Base-by-base conservation (phyloP, 2,113 vertebrate genomes). In the Hoplias malabaricus region DNA sequence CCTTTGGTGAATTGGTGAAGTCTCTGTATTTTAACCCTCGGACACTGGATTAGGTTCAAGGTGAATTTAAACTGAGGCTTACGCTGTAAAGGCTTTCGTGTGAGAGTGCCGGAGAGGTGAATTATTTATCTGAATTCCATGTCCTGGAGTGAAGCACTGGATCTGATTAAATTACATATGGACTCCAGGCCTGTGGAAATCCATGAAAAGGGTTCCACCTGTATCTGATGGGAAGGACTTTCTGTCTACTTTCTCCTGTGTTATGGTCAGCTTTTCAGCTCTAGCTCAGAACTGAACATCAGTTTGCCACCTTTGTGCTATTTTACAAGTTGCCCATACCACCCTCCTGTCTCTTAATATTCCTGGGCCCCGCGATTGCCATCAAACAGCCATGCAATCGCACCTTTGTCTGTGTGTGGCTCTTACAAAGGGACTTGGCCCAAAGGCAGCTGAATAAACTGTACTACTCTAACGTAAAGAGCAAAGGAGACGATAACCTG, bases 371-470 rank as follows among this genome's bases (percentile, higher is more conserved):
- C 82, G 83, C 38, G 74, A 83, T 86, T 84, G 65, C 79, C 70
- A 82, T 90, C 59, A 86, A 56, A 53, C 66, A 75, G 16, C 75
- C 53, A 65, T 73, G 72, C 78, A 38, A 56, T 74, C 79, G 69
- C 61, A 54, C 65, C 78, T 42, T 80, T 83, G 84, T 76, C 31
- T 62, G 77, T 50, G 80, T 86, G 77, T 81, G 81, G 81, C 54
- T 54, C 83, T 9, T 21, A n/a, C 78, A 82, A 73, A 78, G 67
- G 79, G 19, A 76, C 77, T 77, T 21, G 77, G 83, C 79, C 63
- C 67, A 81, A 59, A 43, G 56, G 75, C 77, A 80, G 78, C 74
- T 86, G 83, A 85, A 73, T 76, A 85, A 86, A 88, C 84, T 85
- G 82, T 79, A 79, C 81, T 84, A 79, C 85, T 82, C 79, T 79